Base-by-base conservation (phyloP, 2,113 vertebrate species). In the Abramis brama region DNA sequence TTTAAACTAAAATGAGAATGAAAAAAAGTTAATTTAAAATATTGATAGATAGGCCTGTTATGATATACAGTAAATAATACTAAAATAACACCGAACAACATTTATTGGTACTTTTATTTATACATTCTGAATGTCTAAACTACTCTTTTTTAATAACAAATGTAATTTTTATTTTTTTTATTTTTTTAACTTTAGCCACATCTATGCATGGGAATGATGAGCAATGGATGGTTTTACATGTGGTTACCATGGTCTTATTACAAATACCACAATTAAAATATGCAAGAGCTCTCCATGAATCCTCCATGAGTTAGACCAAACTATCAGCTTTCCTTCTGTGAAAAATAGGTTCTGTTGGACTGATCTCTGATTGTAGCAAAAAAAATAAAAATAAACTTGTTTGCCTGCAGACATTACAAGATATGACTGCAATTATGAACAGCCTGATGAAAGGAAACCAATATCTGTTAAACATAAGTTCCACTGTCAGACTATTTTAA, bases 281-380 rank as follows among this genome's bases (percentile, higher is more conserved):
- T 47, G 71, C 23, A 74, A 74, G 71, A 25, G 71, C 39, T 74
- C 39, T 74, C 71, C 43, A n/a, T 25, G 39, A 73, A 73, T 73
- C 39, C 70, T 73, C 36, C 21, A n/a, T 45, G 39, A 74, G 12
- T 74, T 45, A 45, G 23, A 45, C 12, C 39, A 47, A 27, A 15
- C n/a, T 75, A 47, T 75, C 43, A 75, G 43, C 43, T 75, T 75
- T 27, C 43, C 23, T 74, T 6, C n/a, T 25, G 19, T 39, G 33
- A 39, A 71, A 71, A 71, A 39, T 39, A 7, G 9, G 30, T 33
- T 70, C 66, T 36, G 9, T n/a, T 73, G 70, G 33, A 21, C 21
- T 39, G 10, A 36, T 23, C 70, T 74, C 39, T 45, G 23, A 74
- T 74, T 71, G 8, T 21, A 21, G 0, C 27, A 27, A 27, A 27